These are phyloP conservation scores for Rissa tridactyla DNA, from an alignment of 2,113 vertebrate genomes.

Conservation along the genomic window DNA sequence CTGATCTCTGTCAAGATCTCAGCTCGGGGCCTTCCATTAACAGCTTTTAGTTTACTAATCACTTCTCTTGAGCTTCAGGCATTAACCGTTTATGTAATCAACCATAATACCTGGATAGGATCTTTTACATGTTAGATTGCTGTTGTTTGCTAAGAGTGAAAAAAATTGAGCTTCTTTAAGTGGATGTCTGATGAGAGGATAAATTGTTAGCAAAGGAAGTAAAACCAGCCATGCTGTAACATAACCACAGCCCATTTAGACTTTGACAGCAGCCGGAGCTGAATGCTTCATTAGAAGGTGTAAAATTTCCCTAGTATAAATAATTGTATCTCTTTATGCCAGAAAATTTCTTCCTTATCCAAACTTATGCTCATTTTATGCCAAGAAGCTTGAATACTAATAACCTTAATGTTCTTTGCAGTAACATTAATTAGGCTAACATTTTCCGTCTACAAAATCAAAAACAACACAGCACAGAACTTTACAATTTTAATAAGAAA, in stretches of 20 bases:
- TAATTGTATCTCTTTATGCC: not conserved
- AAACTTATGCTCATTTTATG: not conserved
- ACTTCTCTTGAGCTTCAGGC: not conserved
- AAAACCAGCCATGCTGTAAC: not conserved
- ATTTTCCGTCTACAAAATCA: not conserved
- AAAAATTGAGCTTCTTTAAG: constrained; percentile 2
- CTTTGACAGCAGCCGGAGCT: not conserved
- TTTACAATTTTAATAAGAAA: not conserved
- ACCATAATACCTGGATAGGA: not conserved
- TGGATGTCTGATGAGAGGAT: not conserved
- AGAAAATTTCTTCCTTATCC: constrained; percentile 5
- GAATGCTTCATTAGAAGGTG: not conserved
- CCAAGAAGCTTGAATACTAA: constrained; percentile 1
- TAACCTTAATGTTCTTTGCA: not conserved
- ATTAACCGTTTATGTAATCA: constrained; percentile 35
- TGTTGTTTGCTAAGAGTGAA: constrained; percentile 1
- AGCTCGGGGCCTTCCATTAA: constrained; percentile 10
- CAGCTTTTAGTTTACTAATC: constrained; percentile 16
- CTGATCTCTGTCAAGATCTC: constrained; percentile 13
- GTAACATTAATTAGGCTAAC: constrained; percentile 24
- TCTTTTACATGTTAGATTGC: constrained; percentile 10
- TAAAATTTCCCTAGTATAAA: not conserved
- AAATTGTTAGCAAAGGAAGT: not conserved
- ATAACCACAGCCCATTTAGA: not conserved
- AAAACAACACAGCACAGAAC: not conserved